A percentile compares a stretch with the other conserved stretches of the same genome.
Evolutionary conservation across 2,888 invertebrate species (phyloP).

Genomic region (Stenodema calcarata): DNA sequence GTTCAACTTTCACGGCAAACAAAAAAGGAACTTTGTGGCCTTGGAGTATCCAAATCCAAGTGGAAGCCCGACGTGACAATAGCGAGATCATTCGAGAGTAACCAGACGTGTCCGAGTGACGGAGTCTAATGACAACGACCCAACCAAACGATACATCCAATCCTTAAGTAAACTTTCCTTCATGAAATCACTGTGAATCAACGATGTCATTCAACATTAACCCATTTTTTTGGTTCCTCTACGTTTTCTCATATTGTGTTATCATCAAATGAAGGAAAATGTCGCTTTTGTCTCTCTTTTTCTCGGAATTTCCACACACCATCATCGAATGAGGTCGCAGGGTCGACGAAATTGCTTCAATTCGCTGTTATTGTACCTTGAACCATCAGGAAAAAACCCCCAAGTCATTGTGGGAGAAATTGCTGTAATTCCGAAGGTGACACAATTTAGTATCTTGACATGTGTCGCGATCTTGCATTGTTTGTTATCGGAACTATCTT

Average conservation of each 20-base stretch:
- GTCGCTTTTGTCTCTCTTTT: not conserved
- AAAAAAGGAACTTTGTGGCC: not conserved
- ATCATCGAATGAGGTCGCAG: not conserved
- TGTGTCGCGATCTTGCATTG: too few relatives aligned
- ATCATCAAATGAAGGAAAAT: not conserved
- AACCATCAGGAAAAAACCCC: too few relatives aligned
- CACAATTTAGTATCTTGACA: too few relatives aligned
- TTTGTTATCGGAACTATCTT: too few relatives aligned
- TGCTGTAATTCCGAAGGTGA: too few relatives aligned
- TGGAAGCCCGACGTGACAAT: not conserved
- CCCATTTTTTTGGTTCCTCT: not conserved
- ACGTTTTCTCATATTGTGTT: not conserved
- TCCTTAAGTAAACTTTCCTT: not conserved
- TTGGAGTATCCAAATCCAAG: not conserved
- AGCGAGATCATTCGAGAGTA: not conserved
- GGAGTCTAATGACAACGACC: not conserved
- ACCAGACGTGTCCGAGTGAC: not conserved
- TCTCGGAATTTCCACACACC: not conserved
- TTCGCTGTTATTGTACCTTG: too few relatives aligned
- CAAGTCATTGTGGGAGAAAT: too few relatives aligned
- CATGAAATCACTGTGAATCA: not conserved
- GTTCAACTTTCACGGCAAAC: not conserved
- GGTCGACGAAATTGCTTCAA: not conserved
- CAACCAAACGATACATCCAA: not conserved
- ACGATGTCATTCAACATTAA: not conserved